phyloP scores from a whole-genome alignment of 2,113 vertebrate genomes.

The Platysternon megacephalum region DNA sequence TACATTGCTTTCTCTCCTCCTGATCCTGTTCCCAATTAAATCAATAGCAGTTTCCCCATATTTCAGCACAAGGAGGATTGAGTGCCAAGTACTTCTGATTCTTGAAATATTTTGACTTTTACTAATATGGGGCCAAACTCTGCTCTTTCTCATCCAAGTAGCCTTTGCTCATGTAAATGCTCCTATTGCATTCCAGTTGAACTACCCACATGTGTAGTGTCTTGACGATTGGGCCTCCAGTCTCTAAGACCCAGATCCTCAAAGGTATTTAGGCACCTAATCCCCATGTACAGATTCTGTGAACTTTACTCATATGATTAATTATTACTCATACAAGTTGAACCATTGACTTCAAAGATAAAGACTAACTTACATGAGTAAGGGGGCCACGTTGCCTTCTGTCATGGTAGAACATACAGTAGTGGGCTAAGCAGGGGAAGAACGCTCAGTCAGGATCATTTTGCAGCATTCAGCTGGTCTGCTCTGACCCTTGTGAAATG shows the following conservation, averaged over 20 bases:
- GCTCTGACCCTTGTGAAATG: not conserved
- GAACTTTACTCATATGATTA: slow-evolving; percentile 18
- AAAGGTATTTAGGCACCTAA: not conserved
- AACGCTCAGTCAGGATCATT: not conserved
- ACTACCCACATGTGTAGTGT: not conserved
- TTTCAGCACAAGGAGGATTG: not conserved
- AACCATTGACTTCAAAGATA: not conserved
- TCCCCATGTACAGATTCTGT: not conserved
- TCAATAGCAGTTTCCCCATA: not conserved
- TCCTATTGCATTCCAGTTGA: not conserved
- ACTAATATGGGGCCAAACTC: not conserved
- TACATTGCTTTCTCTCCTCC: not conserved
- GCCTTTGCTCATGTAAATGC: not conserved
- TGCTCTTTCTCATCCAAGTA: not conserved
- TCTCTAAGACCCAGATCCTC: not conserved
- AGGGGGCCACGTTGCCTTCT: not conserved
- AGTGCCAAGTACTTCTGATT: not conserved
- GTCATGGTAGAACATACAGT: not conserved
- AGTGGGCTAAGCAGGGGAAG: not conserved
- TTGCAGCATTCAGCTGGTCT: not conserved
- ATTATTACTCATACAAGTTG: not conserved
- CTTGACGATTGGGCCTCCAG: not conserved
- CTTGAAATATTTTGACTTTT: not conserved
- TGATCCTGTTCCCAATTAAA: not conserved
- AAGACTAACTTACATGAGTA: not conserved